Base-by-base conservation (phyloP, 1,140 invertebrate genomes). In the Drosophila punjabiensis region DNA sequence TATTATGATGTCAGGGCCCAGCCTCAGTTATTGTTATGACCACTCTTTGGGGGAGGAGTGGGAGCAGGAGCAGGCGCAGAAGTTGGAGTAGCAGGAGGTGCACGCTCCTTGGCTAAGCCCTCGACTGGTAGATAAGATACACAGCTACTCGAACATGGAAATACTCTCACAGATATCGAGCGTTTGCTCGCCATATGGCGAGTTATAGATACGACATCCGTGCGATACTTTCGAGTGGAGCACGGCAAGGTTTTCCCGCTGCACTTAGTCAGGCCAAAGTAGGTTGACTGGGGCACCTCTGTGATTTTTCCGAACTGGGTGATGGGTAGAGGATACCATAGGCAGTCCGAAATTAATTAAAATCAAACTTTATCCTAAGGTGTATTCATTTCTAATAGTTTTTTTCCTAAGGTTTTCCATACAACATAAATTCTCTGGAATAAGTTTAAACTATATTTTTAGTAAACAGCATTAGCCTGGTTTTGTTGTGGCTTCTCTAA, bases 141-240 rank as follows among this genome's bases (percentile, higher is more conserved):
- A 79, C 59, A 79, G 48, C 43, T 63, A 69, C 58, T 67, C 64
- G 58, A 61, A 45, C 56, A 88, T 76, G 85, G 41, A 88, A 88
- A 88, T 70, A 88, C 85, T 85, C 77, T 88, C 87, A 86, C 69
- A 77, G 80, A 77, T 87, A 87, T 65, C 70, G 59, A 53, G 68
- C 48, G 58, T 84, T 88, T 70, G 60, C 68, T 65, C 62, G 63
- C 85, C 84, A 88, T 88, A 88, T 88, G 84, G 84, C 30, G 53
- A 13, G 30, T 43, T 48, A 75, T 78, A 84, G 84, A 89, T 88
- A 88, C 70, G 68, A 78, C 61, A 67, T 81, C 76, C 66, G 58
- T 68, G 67, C 71, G 74, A 78, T 75, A 79, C 84, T 87, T 82
- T 87, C 66, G 82, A 87, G 83, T 88, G 84, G 83, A 71, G 76